Evolutionary conservation across 1,140 invertebrate species (phyloP), one percentile per base, ranked within the genome.

Genomic region (Plutomurus gul): DNA sequence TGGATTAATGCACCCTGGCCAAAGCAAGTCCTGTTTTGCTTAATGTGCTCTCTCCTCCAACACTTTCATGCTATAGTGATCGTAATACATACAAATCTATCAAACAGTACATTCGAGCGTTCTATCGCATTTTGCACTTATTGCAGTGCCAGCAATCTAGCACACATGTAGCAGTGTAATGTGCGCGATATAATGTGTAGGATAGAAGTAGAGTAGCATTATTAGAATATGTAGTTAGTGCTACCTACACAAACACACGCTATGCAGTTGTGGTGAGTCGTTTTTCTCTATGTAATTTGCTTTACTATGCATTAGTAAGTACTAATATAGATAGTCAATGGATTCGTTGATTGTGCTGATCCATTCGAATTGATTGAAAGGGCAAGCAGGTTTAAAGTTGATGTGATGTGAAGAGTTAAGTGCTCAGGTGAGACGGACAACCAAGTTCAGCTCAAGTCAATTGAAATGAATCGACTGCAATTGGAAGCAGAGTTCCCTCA

Each of bases 1-100:
- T 81, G 71, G 76, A 81, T 78, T 81, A 81, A 81, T 81, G 73
- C 47, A 56, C 47, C 20, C 70, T 72, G 30, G 56, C 30, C 27
- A 65, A 72, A 20, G 70, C 37, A 72, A 72, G 36, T 43, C 36
- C 36, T 39, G 36, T 43, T 72, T 39, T 40, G 70, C 70, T 72
- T 72, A 72, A 72, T 72, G 70, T 72, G 13, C 16, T 40, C 70
- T 36, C 65, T 56, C 25, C 27, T 27, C 56, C 36, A 10, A 65
- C 30, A 60, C 51, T 33, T 51, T 51, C 20, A n/a, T 47, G 20
- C 30, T 65, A 11, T 65, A 56, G 4, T 56, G 20, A 36, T 65
- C 16, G 13, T 36, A 13, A 65, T 43, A 43, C 39, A 43, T 43
- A 2, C 39, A 43, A 13, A 8, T 43, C 11, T 43, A 10, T 43